Evolutionary conservation across 2,888 invertebrate genomes (phyloP).

Genomic region (Syrphus vitripennis): DNA sequence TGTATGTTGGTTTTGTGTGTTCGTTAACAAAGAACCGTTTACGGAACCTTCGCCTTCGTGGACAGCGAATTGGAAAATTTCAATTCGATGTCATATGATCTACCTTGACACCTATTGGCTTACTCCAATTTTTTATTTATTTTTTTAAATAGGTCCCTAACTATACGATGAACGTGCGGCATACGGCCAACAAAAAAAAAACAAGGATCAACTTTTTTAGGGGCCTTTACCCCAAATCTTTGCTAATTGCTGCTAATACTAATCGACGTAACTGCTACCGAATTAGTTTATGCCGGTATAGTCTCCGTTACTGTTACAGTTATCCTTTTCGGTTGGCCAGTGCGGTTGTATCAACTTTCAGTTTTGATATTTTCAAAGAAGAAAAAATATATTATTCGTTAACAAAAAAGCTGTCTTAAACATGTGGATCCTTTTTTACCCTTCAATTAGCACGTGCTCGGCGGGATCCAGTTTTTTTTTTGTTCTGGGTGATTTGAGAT

Average conservation of each 20-base stretch:
- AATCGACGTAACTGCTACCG: slow-evolving; percentile 71
- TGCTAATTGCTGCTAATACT: slow-evolving; percentile 64
- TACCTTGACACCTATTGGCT: slow-evolving; percentile 68
- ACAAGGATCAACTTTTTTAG: slow-evolving; percentile 19
- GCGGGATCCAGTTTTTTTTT: slow-evolving; percentile 26
- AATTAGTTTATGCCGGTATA: slow-evolving; percentile 66
- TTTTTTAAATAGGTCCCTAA: slow-evolving; percentile 1
- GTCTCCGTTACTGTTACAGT: slow-evolving; percentile 69
- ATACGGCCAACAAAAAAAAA: slow-evolving; percentile 49
- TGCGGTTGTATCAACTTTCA: slow-evolving; percentile 46
- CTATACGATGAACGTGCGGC: slow-evolving; percentile 29
- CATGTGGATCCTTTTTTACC: slow-evolving; percentile 61
- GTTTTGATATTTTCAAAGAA: slow-evolving; percentile 4
- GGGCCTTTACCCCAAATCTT: slow-evolving; percentile 41
- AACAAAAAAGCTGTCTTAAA: slow-evolving; percentile 9
- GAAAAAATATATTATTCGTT: neutral
- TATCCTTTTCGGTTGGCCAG: slow-evolving; percentile 43
- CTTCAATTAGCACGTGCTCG: slow-evolving; percentile 68
- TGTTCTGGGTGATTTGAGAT: neutral
- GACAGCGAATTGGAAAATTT: slow-evolving; percentile 61
- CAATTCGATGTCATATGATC: slow-evolving; percentile 66
- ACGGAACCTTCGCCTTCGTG: slow-evolving; percentile 7
- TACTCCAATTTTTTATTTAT: slow-evolving; percentile 29
- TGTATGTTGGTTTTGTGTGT: neutral
- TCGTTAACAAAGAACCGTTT: slow-evolving; percentile 62